A percentile compares a stretch with the other conserved stretches of the same genome.
These are phyloP conservation scores for Brachionus manjavacas DNA, from an alignment of 1,140 invertebrate genomes.

Conservation along the genomic window DNA sequence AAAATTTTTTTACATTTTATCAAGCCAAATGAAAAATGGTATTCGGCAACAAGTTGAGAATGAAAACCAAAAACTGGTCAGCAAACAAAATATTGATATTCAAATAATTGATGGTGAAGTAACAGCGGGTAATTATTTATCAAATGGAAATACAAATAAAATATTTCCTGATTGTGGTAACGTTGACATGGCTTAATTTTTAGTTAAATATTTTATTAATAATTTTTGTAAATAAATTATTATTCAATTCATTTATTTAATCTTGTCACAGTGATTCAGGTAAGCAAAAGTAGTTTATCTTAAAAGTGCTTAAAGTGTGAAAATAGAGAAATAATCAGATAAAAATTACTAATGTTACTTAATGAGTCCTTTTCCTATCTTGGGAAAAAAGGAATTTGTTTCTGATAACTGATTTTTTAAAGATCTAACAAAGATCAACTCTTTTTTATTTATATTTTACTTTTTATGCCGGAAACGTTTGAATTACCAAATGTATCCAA, in stretches of 20 bases:
- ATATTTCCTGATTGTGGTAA: background rate
- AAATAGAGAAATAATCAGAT: too few relatives aligned
- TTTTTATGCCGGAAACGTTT: too few relatives aligned
- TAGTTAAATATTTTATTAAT: background rate
- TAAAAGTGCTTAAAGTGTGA: too few relatives aligned
- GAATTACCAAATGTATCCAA: too few relatives aligned
- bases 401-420: too few relatives aligned
- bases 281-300: too few relatives aligned
- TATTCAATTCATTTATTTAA: background rate
- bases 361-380: too few relatives aligned
- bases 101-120: background rate
- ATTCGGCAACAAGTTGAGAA: background rate
- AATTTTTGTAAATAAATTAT: background rate
- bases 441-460: too few relatives aligned
- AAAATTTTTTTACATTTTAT: background rate
- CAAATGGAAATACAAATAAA: slow-evolving; percentile 4
- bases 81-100: background rate
- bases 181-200: background rate
- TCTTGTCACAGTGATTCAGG: too few relatives aligned
- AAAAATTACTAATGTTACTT: too few relatives aligned
- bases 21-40: background rate
- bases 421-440: too few relatives aligned
- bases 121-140: background rate
- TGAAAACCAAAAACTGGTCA: background rate
- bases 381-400: too few relatives aligned